Evolutionary conservation across 92 coral and sea anemone species (phyloP), one percentile per base, ranked within the genome.

Genomic region (Metridium senile): DNA sequence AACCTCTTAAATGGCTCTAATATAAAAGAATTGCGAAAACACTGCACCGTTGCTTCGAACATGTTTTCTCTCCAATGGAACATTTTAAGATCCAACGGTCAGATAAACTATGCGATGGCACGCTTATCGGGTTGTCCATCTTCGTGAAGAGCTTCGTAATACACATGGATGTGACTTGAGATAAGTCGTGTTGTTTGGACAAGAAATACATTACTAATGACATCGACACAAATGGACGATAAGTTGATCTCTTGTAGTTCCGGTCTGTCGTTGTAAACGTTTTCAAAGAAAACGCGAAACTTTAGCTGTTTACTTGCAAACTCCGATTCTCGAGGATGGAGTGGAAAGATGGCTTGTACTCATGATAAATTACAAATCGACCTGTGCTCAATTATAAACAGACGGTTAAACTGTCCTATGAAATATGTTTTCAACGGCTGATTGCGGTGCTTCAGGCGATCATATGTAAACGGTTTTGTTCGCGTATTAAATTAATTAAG

Each of bases 11-110:
- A 79, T 79, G 71, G 62, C 47, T 49, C 28, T 22, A 25, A 35
- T 33, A 79, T 79, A 79, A 79, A 34, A 79, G 84, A 70, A 54
- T 68, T 69, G 77, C 76, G n/a, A 57, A 68, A 79, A 56, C 51
- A 33, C 61, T 20, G 23, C 76, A 2, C 35, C 32, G 59, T 27
- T 30, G 58, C 26, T 13, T 26, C 13, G 19, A 58, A 30, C 27
- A 47, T 62, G 78, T 34, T 61, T 11, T 58, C 29, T 20, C 26
- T 3, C 32, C 56, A 11, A 73, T 57, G 9, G 29, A 57, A 33
- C 68, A 45, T 73, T 73, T 73, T 73, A 73, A 73, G 78, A 73
- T 73, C 22, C 26, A 33, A 4, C 20, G 18, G 16, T 29, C 19
- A 57, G 78, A 73, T 73, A 73, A 73, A 20, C 27, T 39, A n/a